Evolutionary conservation across 2,797 vertebrate genomes (phyloP).

Genomic region (Cuculus canorus): DNA sequence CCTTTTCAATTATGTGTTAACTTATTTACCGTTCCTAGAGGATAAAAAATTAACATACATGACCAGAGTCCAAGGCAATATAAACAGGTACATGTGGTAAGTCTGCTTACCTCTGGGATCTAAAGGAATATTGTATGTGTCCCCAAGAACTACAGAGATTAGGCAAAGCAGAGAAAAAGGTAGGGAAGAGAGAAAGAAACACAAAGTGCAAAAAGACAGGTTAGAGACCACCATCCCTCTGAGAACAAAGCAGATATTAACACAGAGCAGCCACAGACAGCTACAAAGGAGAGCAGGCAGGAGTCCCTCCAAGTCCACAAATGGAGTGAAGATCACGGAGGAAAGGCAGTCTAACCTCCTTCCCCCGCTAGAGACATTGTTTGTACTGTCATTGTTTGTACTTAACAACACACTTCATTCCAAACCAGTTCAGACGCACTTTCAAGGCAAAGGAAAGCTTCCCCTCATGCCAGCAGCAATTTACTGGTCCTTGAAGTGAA

Average conservation of each 20-base stretch:
- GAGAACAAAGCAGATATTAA: slow-evolving; percentile 78
- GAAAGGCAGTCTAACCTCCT: neutral
- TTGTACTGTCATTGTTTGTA: neutral
- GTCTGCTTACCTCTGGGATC: slow-evolving; percentile 97
- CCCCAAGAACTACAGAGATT: slow-evolving; percentile 95
- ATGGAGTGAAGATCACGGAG: neutral
- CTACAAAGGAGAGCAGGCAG: slow-evolving; percentile 7
- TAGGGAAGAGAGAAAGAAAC: slow-evolving; percentile 75
- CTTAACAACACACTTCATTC: neutral
- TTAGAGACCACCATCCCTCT: slow-evolving; percentile 84
- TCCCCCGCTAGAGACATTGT: neutral
- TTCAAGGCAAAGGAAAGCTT: neutral
- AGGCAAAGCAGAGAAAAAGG: slow-evolving; percentile 81
- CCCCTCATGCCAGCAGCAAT: neutral
- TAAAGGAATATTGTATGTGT: slow-evolving; percentile 99
- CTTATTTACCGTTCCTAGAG: slow-evolving; percentile 37
- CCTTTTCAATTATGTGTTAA: slow-evolving; percentile 11
- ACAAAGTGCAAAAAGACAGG: slow-evolving; percentile 86
- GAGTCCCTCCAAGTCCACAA: slow-evolving; percentile 4
- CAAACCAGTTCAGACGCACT: neutral
- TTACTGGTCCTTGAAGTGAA: neutral
- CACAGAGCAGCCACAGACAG: slow-evolving; percentile 71
- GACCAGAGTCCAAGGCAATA: neutral
- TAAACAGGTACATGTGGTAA: slow-evolving; percentile 16
- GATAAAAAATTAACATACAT: slow-evolving; percentile 25